These are phyloP conservation scores for Pogonocherus hispidulus DNA, from an alignment of 2,888 invertebrate genomes.

Conservation along the genomic window DNA sequence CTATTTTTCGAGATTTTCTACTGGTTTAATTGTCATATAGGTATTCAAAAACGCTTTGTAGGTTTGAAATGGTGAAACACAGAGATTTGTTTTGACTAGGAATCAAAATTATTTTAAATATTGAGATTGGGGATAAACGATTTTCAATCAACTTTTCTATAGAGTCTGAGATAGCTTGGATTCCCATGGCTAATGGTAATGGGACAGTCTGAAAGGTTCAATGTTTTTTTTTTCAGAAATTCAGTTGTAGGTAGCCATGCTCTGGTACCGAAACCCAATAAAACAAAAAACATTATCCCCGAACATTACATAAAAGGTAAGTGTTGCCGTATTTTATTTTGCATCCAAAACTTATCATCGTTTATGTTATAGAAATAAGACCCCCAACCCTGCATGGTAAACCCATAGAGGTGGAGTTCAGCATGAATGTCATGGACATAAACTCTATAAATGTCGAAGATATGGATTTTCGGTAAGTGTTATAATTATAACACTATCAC, in stretches of 20 bases:
- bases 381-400: conserved; percentile 81
- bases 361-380: conserved; percentile 86
- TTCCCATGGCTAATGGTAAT: no score
- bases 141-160: no score
- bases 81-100: no score
- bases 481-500: conserved; percentile 7
- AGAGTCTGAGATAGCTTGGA: no score
- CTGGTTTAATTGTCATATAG: no score
- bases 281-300: conserved; percentile 57
- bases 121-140: no score
- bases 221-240: conserved; percentile 25
- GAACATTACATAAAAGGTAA: conserved; percentile 59
- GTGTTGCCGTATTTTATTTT: not conserved
- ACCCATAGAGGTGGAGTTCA: conserved; percentile 83
- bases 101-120: no score
- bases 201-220: no score
- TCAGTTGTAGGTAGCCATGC: conserved; percentile 18
- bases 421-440: conserved; percentile 87
- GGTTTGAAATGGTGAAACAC: no score
- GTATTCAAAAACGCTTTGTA: no score
- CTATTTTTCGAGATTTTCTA: no score
- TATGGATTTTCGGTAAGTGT: conserved; percentile 91
- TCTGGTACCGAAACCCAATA: conserved; percentile 56
- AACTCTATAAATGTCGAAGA: conserved; percentile 91
- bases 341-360: no score